A percentile compares a stretch with the other conserved stretches of the same genome.
Evolutionary conservation across 2,113 vertebrate genomes (phyloP).

Genomic region (Hippopotamus amphibius): DNA sequence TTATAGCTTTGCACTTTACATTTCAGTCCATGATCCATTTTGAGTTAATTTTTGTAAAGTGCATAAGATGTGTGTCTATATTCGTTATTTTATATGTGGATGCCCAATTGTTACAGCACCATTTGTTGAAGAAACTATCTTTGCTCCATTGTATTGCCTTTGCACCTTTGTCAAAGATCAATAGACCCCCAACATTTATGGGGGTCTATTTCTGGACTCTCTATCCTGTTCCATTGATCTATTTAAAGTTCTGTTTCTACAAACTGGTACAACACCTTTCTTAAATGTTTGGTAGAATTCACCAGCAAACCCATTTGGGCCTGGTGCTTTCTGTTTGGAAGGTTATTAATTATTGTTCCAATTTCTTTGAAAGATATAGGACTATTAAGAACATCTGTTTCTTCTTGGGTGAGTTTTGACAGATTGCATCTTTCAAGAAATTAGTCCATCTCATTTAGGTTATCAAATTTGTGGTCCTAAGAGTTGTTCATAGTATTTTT

Average conservation of each 20-base stretch:
- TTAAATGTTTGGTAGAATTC: not conserved
- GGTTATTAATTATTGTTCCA: not conserved
- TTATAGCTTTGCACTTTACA: not conserved
- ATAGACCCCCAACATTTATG: not conserved
- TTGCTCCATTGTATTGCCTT: not conserved
- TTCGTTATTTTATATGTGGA: not conserved
- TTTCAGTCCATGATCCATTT: not conserved
- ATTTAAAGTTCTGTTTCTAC: not conserved
- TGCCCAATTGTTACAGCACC: not conserved
- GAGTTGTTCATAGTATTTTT: not conserved
- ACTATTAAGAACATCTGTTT: not conserved
- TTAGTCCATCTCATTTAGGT: not conserved
- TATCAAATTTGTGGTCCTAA: not conserved
- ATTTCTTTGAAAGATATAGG: not conserved
- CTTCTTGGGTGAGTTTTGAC: not conserved
- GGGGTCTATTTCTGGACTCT: not conserved
- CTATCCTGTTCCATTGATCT: not conserved
- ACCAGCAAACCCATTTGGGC: not conserved
- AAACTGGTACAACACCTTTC: not conserved
- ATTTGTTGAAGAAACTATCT: not conserved
- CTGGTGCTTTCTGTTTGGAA: not conserved
- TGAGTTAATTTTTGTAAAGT: not conserved
- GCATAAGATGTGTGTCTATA: not conserved
- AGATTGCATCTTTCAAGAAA: not conserved
- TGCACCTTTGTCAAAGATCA: not conserved